These are phyloP conservation scores for Metridium senile DNA, from an alignment of 92 coral and sea anemone species.

Conservation along the genomic window DNA sequence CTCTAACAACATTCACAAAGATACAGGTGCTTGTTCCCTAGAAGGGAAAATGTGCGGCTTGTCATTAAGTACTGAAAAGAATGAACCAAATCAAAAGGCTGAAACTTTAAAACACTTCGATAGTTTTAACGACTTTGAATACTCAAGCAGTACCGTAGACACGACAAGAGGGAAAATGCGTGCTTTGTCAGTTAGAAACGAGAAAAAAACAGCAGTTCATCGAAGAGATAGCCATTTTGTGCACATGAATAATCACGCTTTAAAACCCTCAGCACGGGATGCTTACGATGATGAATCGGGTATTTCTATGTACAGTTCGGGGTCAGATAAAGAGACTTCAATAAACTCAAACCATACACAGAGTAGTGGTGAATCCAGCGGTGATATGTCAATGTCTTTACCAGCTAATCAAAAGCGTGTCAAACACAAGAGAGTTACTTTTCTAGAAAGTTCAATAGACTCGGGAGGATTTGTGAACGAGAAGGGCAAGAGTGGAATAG, in stretches of 20 bases:
- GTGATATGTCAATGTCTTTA: too few species aligned
- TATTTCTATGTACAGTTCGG: constrained; percentile 30
- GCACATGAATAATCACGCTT: background rate
- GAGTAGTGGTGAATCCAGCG: too few species aligned
- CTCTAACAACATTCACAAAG: background rate
- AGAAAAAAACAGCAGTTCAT: background rate
- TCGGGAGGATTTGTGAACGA: background rate
- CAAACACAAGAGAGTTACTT: constrained; percentile 68
- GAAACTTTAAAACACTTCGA: too few species aligned
- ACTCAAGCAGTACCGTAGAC: too few species aligned
- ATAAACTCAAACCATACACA: background rate
- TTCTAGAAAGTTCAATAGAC: constrained; percentile 57
- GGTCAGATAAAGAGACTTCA: constrained; percentile 35
- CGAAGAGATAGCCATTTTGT: background rate
- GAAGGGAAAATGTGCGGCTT: background rate
- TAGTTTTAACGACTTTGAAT: too few species aligned
- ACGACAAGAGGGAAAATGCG: background rate
- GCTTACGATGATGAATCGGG: background rate
- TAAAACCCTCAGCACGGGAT: background rate
- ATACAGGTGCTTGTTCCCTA: background rate
- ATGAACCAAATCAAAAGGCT: background rate
- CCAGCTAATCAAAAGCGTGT: constrained; percentile 1
- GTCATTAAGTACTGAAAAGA: background rate
- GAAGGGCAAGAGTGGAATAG: too few species aligned
- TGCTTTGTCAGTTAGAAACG: background rate